Conservation (phyloP, 1,140 invertebrate species). For the Zaprionus lachaisei region DNA sequence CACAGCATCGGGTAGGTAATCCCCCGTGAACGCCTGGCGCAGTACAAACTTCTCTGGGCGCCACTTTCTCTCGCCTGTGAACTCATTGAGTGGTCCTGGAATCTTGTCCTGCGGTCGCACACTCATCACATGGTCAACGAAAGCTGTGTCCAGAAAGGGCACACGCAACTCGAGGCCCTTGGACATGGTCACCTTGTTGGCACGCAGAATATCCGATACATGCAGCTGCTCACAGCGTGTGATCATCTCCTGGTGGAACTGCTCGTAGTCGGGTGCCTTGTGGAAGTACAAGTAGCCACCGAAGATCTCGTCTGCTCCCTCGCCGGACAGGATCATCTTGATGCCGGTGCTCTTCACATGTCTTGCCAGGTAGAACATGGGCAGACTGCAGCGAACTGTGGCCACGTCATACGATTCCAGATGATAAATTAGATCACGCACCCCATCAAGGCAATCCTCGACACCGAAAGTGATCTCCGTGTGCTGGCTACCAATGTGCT, state of each 20-base stretch:
- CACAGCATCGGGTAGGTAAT: conserved; percentile 91
- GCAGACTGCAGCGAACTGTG: conserved; percentile 92
- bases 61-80: conserved; percentile 32
- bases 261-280: conserved; percentile 90
- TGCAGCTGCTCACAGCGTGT: conserved; percentile 87
- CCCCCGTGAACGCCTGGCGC: conserved; percentile 89
- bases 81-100: conserved; percentile 86
- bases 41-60: conserved; percentile 92
- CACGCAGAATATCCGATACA: conserved; percentile 93
- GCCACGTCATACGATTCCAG: conserved; percentile 95
- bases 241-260: conserved; percentile 91
- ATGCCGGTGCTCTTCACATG: conserved; percentile 87
- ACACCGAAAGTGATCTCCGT: conserved; percentile 94
- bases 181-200: conserved; percentile 93
- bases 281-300: conserved; percentile 96
- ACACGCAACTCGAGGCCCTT: conserved; percentile 93
- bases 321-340: conserved; percentile 92
- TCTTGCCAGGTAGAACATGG: conserved; percentile 90
- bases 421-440: conserved; percentile 91
- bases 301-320: conserved; percentile 95
- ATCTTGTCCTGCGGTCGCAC: conserved; percentile 88
- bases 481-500: conserved; percentile 93
- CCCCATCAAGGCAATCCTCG: conserved; percentile 87
- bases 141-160: conserved; percentile 94
- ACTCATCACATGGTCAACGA: conserved; percentile 90